Evolutionary conservation across 2,797 vertebrate species (phyloP).

Genomic region (Gambusia yucatana): DNA sequence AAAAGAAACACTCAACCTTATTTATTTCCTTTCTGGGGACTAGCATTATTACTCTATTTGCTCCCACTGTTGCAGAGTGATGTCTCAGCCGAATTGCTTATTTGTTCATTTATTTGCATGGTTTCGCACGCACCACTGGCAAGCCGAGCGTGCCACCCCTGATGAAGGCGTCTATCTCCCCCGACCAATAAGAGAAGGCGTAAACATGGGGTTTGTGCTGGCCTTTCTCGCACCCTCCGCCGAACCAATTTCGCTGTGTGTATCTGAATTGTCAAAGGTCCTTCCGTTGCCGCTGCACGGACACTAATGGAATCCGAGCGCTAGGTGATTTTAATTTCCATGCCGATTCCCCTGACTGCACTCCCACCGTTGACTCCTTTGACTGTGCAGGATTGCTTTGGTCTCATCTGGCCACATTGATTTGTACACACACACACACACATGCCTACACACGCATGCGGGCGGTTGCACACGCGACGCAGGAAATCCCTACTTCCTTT

Average conservation of each 20-base stretch:
- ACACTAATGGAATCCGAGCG: constrained; percentile 84
- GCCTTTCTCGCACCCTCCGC: constrained; percentile 71
- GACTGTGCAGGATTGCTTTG: constrained; percentile 84
- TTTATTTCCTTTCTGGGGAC: constrained; percentile 74
- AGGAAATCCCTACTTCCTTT: constrained; percentile 27
- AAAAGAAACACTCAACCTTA: constrained; percentile 53
- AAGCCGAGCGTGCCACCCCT: constrained; percentile 77
- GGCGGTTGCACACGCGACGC: constrained; percentile 11
- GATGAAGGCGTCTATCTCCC: constrained; percentile 81
- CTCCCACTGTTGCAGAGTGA: constrained; percentile 68
- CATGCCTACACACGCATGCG: not conserved
- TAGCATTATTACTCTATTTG: constrained; percentile 78
- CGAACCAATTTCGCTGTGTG: constrained; percentile 82
- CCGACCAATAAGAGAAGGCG: constrained; percentile 74
- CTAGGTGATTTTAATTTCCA: constrained; percentile 87
- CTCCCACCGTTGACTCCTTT: constrained; percentile 80
- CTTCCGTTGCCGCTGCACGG: constrained; percentile 74
- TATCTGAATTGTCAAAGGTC: constrained; percentile 85
- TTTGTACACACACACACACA: constrained; percentile 58
- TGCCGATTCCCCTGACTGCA: constrained; percentile 84
- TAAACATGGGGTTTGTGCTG: constrained; percentile 71
- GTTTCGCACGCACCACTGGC: constrained; percentile 75
- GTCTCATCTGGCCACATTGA: constrained; percentile 83
- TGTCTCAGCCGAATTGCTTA: constrained; percentile 80
- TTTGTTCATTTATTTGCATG: constrained; percentile 85